Evolutionary conservation across 2,888 invertebrate genomes (phyloP).

Genomic region (Elmis aenea): DNA sequence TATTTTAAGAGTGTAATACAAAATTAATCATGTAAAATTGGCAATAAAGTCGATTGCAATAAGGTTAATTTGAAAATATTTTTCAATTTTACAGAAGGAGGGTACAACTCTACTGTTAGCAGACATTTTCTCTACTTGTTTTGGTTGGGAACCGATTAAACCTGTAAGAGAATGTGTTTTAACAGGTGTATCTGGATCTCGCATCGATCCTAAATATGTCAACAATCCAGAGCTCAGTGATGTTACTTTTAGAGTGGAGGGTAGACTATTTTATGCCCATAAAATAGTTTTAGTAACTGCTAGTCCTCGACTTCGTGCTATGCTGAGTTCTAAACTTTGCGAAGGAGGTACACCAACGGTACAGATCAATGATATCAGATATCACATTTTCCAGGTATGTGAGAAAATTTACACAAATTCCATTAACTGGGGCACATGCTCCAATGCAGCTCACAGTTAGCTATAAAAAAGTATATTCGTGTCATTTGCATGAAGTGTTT

Average conservation of each 20-base stretch:
- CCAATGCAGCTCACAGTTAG: too few species aligned
- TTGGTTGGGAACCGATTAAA: slow-evolving; percentile 81
- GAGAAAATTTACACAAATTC: too few species aligned
- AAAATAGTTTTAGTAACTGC: slow-evolving; percentile 91
- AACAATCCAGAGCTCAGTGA: slow-evolving; percentile 91
- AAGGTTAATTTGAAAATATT: slow-evolving; percentile 2
- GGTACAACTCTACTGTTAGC: slow-evolving; percentile 81
- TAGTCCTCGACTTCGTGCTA: slow-evolving; percentile 77
- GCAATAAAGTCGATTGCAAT: too few species aligned
- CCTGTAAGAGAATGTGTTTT: slow-evolving; percentile 63
- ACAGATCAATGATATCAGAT: slow-evolving; percentile 88
- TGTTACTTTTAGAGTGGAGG: slow-evolving; percentile 88
- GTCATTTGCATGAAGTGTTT: too few species aligned
- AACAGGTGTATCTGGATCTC: slow-evolving; percentile 61
- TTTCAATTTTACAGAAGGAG: slow-evolving; percentile 61
- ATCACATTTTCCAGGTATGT: slow-evolving; percentile 85
- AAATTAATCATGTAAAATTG: too few species aligned
- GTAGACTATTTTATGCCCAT: slow-evolving; percentile 86
- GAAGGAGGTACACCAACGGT: slow-evolving; percentile 77
- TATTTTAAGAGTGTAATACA: slow-evolving; percentile 7
- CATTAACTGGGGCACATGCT: too few species aligned
- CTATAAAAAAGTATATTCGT: background rate
- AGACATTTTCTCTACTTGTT: slow-evolving; percentile 85
- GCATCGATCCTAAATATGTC: slow-evolving; percentile 89
- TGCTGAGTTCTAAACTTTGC: slow-evolving; percentile 72